phyloP scores from a whole-genome alignment of 2,888 invertebrate genomes.

The Noctua comes region DNA sequence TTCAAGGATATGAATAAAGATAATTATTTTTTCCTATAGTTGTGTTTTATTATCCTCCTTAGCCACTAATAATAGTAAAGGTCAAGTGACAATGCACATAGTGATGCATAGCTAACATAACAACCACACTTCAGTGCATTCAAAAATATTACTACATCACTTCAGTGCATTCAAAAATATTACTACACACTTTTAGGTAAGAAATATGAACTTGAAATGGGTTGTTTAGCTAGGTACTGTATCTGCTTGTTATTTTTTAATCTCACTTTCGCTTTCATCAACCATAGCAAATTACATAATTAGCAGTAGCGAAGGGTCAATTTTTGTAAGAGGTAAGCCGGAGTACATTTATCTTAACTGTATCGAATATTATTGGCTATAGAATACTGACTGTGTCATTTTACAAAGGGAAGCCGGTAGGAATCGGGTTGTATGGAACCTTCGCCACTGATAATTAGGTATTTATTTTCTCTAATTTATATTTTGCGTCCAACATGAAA shows the following conservation, averaged over 20 bases:
- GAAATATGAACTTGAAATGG: neutral
- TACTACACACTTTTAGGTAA: neutral
- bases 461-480: no score
- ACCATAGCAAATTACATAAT: neutral
- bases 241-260: neutral
- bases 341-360: no score
- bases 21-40: constrained; percentile 73
- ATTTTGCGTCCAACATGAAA: neutral
- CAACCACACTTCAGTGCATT: constrained; percentile 1
- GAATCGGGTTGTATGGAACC: no score
- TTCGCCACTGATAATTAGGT: no score
- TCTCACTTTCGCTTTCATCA: neutral
- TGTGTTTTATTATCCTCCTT: constrained; percentile 45
- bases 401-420: no score
- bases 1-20: constrained; percentile 73
- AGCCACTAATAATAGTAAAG: constrained; percentile 4
- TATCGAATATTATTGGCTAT: no score
- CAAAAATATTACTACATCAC: neutral
- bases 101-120: neutral
- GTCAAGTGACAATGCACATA: neutral
- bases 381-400: no score
- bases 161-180: neutral
- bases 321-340: no score
- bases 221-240: neutral
- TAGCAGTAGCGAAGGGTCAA: no score